Base-by-base conservation (phyloP, 2,113 vertebrate genomes). In the Mormoops blainvillei region DNA sequence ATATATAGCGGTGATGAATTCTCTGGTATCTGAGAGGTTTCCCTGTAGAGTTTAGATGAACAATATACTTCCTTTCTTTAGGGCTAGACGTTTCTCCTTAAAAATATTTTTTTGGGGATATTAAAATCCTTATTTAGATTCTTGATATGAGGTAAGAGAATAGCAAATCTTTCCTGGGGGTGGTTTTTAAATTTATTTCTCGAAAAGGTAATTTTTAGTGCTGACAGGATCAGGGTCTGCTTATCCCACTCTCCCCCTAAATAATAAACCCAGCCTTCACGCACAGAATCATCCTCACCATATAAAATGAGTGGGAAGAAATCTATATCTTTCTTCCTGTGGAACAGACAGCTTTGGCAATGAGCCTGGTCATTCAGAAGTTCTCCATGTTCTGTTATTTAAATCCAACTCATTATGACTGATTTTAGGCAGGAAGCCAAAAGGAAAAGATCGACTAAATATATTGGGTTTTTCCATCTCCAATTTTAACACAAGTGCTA, bases 391-490 rank as follows among this genome's bases (percentile, higher is more conserved):
- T 94, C 95, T 95, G 89, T 93, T 95, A 95, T 87, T 97, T 95
- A 98, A 97, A 98, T 91, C 84, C 93, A 96, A 73, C 87, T 97
- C 95, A 91, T 97, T 93, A 96, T 89, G 92, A 87, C 88, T 87
- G 94, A 87, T 86, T 97, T 97, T 61, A 95, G 94, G 93, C 95
- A 93, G 68, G 77, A 91, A 76, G 82, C 76, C 93, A 97, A 96
- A 76, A 95, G 52, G 36, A 95, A 76, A 97, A 95, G 89, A 89
- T 33, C 88, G 94, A 89, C 87, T 93, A 86, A 93, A 86, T 94
- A 82, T 95, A 96, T 73, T 85, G n/a, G n/a, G n/a, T 96, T 96
- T 96, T 90, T 88, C 87, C 45, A 16, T 84, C 80, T 96, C 86
- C 61, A 91, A 33, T 91, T 94, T 96, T 96, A 94, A 95, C 22